phyloP scores from a whole-genome alignment of 2,797 vertebrate species.

The Cephalopachus bancanus region DNA sequence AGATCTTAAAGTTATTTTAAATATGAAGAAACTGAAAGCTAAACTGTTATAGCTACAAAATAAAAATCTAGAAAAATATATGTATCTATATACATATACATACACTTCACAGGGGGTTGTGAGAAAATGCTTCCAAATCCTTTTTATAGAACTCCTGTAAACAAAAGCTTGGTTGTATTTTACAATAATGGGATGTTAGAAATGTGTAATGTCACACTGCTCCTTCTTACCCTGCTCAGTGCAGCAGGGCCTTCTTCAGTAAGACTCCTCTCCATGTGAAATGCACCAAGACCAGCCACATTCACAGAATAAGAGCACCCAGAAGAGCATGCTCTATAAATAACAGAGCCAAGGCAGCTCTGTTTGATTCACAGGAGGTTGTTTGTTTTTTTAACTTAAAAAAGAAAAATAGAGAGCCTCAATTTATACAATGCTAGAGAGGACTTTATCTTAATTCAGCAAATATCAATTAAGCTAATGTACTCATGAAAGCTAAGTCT shows the following conservation, averaged over 20 bases:
- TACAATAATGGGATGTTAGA: not conserved
- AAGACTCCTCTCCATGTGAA: not conserved
- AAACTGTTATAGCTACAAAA: not conserved
- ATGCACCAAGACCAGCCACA: not conserved
- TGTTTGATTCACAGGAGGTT: not conserved
- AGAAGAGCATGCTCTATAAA: not conserved
- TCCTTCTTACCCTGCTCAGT: not conserved
- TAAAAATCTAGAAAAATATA: not conserved
- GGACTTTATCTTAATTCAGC: constrained; percentile 38
- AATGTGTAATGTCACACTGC: not conserved
- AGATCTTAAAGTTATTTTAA: constrained; percentile 41
- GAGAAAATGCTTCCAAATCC: not conserved
- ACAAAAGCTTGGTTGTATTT: not conserved
- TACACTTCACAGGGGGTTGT: not conserved
- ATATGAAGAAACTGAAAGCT: not conserved
- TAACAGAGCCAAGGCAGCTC: not conserved
- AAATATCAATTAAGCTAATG: constrained; percentile 18
- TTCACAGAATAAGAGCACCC: not conserved
- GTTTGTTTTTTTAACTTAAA: not conserved
- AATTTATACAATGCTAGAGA: not conserved
- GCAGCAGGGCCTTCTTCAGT: not conserved
- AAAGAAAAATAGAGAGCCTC: not conserved
- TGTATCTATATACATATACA: not conserved
- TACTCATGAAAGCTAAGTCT: constrained; percentile 6
- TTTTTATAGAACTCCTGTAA: not conserved